Evolutionary conservation across 1,140 invertebrate genomes (phyloP).

Genomic region (Rhopalosiphum padi): DNA sequence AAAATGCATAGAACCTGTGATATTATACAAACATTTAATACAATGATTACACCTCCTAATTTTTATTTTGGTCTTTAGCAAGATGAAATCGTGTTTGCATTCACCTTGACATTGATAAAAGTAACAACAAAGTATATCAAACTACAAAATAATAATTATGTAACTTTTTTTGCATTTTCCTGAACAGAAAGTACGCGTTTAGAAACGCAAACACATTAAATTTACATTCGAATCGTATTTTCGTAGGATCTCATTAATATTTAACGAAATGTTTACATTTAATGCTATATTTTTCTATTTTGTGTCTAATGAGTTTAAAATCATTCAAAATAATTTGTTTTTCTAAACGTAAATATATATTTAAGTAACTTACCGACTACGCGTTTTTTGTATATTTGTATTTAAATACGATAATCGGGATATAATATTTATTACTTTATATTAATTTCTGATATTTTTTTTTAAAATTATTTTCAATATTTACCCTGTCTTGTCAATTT

Average conservation of each 20-base stretch:
- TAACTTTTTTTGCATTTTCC: neutral
- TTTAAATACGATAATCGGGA: neutral
- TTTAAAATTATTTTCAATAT: too few species aligned
- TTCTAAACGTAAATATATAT: neutral
- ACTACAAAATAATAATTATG: neutral
- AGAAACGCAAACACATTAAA: neutral
- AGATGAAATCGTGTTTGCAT: neutral
- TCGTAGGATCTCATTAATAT: neutral
- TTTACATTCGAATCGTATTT: neutral
- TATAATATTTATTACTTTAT: neutral
- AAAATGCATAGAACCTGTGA: neutral
- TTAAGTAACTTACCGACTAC: neutral
- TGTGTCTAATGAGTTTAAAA: neutral
- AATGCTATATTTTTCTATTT: neutral
- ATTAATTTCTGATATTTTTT: too few species aligned
- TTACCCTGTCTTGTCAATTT: too few species aligned
- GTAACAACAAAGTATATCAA: neutral
- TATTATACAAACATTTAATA: neutral
- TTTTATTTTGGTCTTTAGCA: neutral
- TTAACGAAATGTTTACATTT: neutral
- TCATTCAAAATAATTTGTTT: neutral
- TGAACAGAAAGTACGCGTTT: neutral
- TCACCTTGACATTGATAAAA: slow-evolving; percentile 33
- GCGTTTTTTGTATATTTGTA: neutral
- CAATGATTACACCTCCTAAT: neutral